Evolutionary conservation across 2,888 invertebrate genomes (phyloP), one percentile per base, ranked within the genome.

Genomic region (Ptilodon capucinus): DNA sequence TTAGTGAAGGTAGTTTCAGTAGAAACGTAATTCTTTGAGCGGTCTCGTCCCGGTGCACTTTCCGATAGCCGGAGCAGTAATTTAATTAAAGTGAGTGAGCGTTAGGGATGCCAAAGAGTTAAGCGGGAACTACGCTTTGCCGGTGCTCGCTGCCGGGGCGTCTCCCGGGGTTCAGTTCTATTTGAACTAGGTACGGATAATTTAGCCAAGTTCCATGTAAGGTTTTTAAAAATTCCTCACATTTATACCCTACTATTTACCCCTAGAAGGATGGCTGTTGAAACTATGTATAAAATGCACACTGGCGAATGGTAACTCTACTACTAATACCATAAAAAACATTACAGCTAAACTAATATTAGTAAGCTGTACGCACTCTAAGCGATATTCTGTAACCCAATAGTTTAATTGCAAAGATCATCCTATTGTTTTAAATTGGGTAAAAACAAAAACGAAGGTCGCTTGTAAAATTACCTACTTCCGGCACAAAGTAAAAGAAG

Each of bases 1-100:
- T 54, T 50, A 46, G 58, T 48, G 51, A 53, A 53, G 45, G 38
- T 43, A 40, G 42, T 30, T 51, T 45, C 48, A 52, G 42, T n/a
- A 52, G 39, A 34, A 38, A 46, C 34, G 47, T 56, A 54, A 58
- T 60, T 71, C 75, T 78, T 77, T 77, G 71, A 74, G 60, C 57
- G 53, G 56, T 56, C 60, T 52, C 54, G 56, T 56, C 60, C 53
- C 54, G 46, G 60, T 75, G 75, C 74, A 77, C 66, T 73, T 69
- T 69, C 72, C 71, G 70, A 79, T 78, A 69, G 69, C 71, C 70
- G 61, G 60, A 73, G 62, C 69, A 62, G 76, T 83, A 84, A 86
- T 86, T 85, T 80, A 84, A 88, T 87, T 86, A 86, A 81, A 81
- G 57, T 67, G 71, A 81, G 76, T 75, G 73, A 64, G 73, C 76